Evolutionary conservation across 2,888 invertebrate genomes (phyloP).

Genomic region (Kuschelorhynchus macadamiae): DNA sequence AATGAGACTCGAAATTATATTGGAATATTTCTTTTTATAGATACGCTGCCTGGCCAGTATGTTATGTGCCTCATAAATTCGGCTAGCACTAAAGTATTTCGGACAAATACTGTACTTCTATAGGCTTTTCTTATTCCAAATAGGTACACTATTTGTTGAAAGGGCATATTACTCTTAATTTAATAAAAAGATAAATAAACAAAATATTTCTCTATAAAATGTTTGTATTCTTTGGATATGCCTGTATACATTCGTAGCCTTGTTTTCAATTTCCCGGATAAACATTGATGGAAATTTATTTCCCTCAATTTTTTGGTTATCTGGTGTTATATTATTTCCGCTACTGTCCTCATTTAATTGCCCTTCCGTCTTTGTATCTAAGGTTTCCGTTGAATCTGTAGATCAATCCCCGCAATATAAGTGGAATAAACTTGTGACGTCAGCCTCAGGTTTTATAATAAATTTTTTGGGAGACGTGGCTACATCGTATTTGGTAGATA

Average conservation of each 20-base stretch:
- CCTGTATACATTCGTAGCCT: constrained; percentile 7
- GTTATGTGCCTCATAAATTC: constrained; percentile 11
- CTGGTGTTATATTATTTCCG: not conserved
- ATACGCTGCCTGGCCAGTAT: constrained; percentile 6
- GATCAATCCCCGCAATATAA: constrained; percentile 12
- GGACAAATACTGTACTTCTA: constrained; percentile 2
- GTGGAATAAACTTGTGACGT: too few relatives aligned
- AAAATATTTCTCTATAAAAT: constrained; percentile 11
- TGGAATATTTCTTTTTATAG: constrained; percentile 23
- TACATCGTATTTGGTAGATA: too few relatives aligned
- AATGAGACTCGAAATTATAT: constrained; percentile 10
- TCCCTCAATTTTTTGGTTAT: constrained; percentile 5
- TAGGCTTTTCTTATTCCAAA: not conserved
- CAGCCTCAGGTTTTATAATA: constrained; percentile 9
- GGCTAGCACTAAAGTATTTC: too few relatives aligned
- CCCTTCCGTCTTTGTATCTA: not conserved
- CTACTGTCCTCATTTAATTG: not conserved
- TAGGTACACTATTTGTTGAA: too few relatives aligned
- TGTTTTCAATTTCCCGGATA: too few relatives aligned
- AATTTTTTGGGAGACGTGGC: constrained; percentile 1
- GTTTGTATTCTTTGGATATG: constrained; percentile 10
- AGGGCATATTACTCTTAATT: constrained; percentile 9
- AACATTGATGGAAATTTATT: not conserved
- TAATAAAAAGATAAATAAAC: constrained; percentile 17
- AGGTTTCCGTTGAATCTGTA: constrained; percentile 7